Evolutionary conservation across 1,140 invertebrate genomes (phyloP), one percentile per base, ranked within the genome.

Genomic region (Calycopis cecrops): DNA sequence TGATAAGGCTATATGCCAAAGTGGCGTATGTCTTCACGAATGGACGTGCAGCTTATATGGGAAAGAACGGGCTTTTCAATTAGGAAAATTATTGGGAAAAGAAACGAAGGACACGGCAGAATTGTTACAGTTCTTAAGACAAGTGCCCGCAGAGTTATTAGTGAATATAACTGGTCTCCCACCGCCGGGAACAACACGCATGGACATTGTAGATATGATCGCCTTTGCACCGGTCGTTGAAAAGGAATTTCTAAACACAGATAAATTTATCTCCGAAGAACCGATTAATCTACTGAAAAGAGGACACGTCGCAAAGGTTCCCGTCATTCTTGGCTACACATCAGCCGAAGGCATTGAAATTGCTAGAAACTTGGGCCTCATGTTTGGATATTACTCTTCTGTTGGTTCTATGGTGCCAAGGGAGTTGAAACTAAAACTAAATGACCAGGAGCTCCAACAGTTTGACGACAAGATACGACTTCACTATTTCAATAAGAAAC

Each of bases 1-100:
- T 52, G 76, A 85, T 49, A 81, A 85, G 64, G 86, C 82, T 1
- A 88, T 89, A 37, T 75, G 79, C 50, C 86, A 88, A 67, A 89
- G 87, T 60, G 87, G 87, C 12, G 76, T 85, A 6, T 85, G 81
- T 56, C 61, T 87, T n/a, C 79, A 76, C 56, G 84, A 87, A 44
- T 87, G 84, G 84, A 62, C 71, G 38, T 83, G 77, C 49, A 75
- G 71, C 57, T 47, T 79, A 21, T 73, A 84, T 44, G 71, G 59
- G 12, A 33, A 18, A 10, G 52, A 74, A 62, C 66, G 80, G 53
- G 76, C 84, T 6, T 79, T 85, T 52, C 77, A 84, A 59, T 63
- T 85, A 21, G 82, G 73, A 11, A 78, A 74, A 63, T 42, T 70
- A 34, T 52, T 87, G 8, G 81, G 82, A 0, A 76, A 71, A 58